A percentile compares a stretch with the other conserved stretches of the same genome.
Evolutionary conservation across 2,113 vertebrate species (phyloP).

Genomic region (Tricholaema leucomelas): DNA sequence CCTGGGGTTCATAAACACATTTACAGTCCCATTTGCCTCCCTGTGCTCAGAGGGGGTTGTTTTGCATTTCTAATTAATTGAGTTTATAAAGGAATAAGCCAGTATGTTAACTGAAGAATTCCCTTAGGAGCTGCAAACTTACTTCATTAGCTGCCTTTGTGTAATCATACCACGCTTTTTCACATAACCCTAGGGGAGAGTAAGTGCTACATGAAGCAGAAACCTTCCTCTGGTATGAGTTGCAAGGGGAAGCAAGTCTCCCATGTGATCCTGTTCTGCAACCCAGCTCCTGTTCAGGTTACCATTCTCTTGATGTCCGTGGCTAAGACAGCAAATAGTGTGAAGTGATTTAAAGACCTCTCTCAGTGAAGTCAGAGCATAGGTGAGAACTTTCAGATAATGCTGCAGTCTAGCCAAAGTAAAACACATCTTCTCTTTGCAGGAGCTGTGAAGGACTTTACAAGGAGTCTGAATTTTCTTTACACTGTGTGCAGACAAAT

Average conservation of each 20-base stretch:
- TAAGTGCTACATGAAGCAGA: not conserved
- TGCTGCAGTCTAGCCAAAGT: not conserved
- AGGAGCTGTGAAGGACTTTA: not conserved
- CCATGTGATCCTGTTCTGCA: not conserved
- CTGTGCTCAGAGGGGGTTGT: not conserved
- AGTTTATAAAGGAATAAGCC: slow-evolving; percentile 32
- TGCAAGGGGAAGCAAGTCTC: not conserved
- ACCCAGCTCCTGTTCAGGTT: not conserved
- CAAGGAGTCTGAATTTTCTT: not conserved
- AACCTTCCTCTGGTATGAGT: not conserved
- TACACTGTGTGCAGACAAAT: not conserved
- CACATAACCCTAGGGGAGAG: not conserved
- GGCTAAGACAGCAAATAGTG: not conserved
- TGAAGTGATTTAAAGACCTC: not conserved
- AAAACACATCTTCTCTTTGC: not conserved
- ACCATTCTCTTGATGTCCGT: not conserved
- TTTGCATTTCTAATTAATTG: slow-evolving; percentile 53
- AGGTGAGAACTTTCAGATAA: not conserved
- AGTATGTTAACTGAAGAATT: slow-evolving; percentile 17
- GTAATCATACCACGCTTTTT: not conserved
- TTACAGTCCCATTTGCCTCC: slow-evolving; percentile 1
- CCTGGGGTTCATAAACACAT: slow-evolving; percentile 53
- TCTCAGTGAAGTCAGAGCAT: not conserved
- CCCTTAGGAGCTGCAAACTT: not conserved
- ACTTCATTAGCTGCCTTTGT: not conserved